Evolutionary conservation across 2,888 invertebrate genomes (phyloP), one percentile per base, ranked within the genome.

Genomic region (Tyria jacobaeae): DNA sequence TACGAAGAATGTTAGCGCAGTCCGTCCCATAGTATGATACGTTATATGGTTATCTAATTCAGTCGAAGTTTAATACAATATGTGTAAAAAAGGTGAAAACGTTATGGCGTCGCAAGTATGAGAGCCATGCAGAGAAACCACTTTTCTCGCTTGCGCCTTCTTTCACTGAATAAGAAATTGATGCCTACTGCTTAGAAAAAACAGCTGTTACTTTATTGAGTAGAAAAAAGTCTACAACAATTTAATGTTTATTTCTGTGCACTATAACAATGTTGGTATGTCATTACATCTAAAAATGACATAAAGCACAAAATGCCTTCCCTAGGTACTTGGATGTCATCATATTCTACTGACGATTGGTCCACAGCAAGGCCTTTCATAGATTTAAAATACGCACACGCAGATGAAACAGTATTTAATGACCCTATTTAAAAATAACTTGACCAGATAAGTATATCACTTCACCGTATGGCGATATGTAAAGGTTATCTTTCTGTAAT

Each of bases 341-440:
- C 65, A 76, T 71, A 80, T 76, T 75, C 79, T 86, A 85, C 75
- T 78, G 81, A 85, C 81, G 82, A 86, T 92, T 92, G 92, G 92
- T 92, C 92, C 92, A 80, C 85, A 80, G 79, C 91, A 92, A 92
- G 91, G 92, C 92, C 84, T 81, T 81, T 66, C 81, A 82, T 77
- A 79, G 77, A 83, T 75, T 78, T 68, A 78, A 76, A 69, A 70
- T 74, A 76, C 66, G 70, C 70, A 65, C 62, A 59, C 68, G 64
- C 58, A 55, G 35, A 53, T 60, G 35, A 60, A 69, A 73, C 64
- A 66, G 57, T 67, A 78, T 57, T 69, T 66, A 59, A 69, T 62
- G 57, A 54, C 24, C 34, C 51, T 24, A 35, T 35, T 51, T 35
- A 24, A 51, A 51, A 35, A 24, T 31, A 41, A 54, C 41, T 41